Conservation (phyloP, 2,113 vertebrate genomes). For the Serinus canaria region DNA sequence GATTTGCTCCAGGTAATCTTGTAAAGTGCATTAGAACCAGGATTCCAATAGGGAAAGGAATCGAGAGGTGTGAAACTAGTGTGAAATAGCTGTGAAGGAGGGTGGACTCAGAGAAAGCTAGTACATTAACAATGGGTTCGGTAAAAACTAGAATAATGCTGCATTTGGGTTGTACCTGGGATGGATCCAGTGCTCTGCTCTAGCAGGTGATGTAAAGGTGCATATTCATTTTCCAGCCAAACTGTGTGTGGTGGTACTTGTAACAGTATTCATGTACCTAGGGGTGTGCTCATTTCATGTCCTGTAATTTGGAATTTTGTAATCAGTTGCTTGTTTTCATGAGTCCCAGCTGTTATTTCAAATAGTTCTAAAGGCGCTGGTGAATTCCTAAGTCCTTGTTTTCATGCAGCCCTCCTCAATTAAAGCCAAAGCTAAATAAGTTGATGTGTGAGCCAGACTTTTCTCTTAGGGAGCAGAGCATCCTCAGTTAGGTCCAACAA, state of each 20-base stretch:
- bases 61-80: not conserved
- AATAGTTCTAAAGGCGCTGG: not conserved
- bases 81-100: not conserved
- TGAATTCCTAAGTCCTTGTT: not conserved
- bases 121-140: not conserved
- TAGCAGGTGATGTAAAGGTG: not conserved
- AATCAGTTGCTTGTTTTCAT: not conserved
- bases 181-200: not conserved
- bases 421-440: not conserved
- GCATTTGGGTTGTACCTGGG: not conserved
- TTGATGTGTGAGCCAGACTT: not conserved
- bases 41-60: not conserved
- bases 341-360: not conserved
- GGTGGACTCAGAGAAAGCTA: not conserved
- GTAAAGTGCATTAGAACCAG: not conserved
- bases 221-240: not conserved
- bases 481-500: not conserved
- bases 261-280: not conserved
- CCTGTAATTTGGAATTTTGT: not conserved
- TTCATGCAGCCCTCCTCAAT: not conserved
- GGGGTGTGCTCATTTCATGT: not conserved
- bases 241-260: not conserved
- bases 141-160: not conserved
- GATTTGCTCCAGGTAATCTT: not conserved
- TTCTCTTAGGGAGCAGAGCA: not conserved